A percentile compares a stretch with the other conserved stretches of the same genome.
phyloP scores from a whole-genome alignment of 2,888 invertebrate species.

The Holacanthella duospinosa region DNA sequence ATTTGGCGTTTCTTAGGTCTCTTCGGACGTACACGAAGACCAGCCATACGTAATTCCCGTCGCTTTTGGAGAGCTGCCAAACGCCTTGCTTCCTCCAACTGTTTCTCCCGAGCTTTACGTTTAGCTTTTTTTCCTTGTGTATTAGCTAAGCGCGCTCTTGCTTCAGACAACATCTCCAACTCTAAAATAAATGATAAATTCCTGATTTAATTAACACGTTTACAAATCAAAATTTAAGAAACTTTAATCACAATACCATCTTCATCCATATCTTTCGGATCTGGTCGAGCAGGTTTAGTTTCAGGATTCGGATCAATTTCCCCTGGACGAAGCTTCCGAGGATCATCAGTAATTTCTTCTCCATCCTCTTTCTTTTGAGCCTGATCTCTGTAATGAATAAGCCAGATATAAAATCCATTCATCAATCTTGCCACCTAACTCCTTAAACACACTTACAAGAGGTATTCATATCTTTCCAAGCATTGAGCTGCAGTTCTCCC shows the following conservation, averaged over 20 bases:
- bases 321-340: constrained; percentile 92
- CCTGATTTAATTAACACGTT: background rate
- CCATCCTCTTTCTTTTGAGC: constrained; percentile 94
- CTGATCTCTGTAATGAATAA: constrained; percentile 67
- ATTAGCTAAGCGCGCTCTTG: constrained; percentile 93
- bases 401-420: too few species aligned
- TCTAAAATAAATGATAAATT: constrained; percentile 48
- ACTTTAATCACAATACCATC: constrained; percentile 66
- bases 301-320: constrained; percentile 99
- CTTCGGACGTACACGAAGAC: constrained; percentile 54
- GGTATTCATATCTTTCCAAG: constrained; percentile 90
- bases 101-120: constrained; percentile 92
- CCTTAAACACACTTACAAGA: constrained; percentile 57
- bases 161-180: constrained; percentile 98
- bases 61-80: constrained; percentile 90
- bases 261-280: constrained; percentile 99
- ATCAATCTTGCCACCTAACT: background rate
- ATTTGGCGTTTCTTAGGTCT: constrained; percentile 64
- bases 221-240: background rate
- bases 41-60: constrained; percentile 93
- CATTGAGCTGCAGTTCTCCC: constrained; percentile 98
- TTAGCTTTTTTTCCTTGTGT: constrained; percentile 94
- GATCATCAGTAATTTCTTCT: constrained; percentile 83
- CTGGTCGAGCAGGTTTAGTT: constrained; percentile 97
- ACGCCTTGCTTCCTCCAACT: constrained; percentile 91